phyloP scores from a whole-genome alignment of 2,888 invertebrate genomes.

The Blera fallax region DNA sequence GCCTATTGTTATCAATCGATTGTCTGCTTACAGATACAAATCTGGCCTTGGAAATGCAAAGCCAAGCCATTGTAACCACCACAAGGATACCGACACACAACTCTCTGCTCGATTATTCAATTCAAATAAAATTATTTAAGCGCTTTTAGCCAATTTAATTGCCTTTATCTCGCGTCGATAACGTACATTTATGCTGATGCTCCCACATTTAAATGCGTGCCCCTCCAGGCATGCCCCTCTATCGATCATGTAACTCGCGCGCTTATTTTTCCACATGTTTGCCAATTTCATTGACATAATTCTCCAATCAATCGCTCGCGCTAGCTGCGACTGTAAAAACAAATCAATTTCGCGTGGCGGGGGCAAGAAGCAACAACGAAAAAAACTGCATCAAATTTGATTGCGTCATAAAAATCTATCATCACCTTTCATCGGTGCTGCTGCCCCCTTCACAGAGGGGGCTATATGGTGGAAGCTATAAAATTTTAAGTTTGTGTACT shows the following conservation, averaged over 20 bases:
- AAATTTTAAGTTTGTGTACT: constrained; percentile 21
- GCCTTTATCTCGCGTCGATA: background rate
- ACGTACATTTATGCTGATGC: background rate
- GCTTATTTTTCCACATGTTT: background rate
- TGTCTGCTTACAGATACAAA: background rate
- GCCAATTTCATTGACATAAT: constrained; percentile 42
- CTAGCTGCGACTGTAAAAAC: background rate
- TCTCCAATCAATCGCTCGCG: constrained; percentile 1
- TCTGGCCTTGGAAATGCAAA: constrained; percentile 1
- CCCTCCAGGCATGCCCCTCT: background rate
- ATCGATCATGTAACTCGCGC: constrained; percentile 30
- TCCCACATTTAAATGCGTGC: background rate
- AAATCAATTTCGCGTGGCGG: constrained; percentile 26
- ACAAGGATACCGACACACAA: background rate
- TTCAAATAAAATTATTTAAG: background rate
- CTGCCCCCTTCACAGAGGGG: background rate
- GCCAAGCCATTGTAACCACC: background rate
- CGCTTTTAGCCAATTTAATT: background rate
- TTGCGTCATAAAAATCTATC: constrained; percentile 54
- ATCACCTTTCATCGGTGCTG: constrained; percentile 41
- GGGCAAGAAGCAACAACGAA: no score
- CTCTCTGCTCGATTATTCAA: background rate
- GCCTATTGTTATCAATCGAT: background rate
- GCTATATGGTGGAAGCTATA: constrained; percentile 21
- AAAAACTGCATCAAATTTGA: constrained; percentile 31